phyloP scores from a whole-genome alignment of 2,113 vertebrate genomes.

The Boulengeromyrus knoepffleri region DNA sequence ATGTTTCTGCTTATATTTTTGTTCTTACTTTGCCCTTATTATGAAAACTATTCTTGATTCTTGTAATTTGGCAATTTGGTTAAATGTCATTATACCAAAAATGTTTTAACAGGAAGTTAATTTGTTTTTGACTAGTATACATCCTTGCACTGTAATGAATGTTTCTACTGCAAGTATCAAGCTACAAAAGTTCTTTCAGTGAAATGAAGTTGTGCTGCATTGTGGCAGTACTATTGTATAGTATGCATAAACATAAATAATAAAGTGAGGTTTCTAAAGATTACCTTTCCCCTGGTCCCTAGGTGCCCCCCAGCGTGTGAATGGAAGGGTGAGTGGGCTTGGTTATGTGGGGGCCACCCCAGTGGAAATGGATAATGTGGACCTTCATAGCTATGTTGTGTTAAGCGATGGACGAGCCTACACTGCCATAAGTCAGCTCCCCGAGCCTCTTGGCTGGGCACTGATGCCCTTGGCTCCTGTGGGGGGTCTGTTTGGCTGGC shows the following conservation, averaged over 20 bases:
- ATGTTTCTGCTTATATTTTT: neutral
- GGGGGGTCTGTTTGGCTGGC: conserved; percentile 86
- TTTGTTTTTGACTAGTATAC: neutral
- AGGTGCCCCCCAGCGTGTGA: conserved; percentile 88
- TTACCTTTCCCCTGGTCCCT: neutral
- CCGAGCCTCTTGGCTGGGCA: conserved; percentile 69
- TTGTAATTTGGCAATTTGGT: neutral
- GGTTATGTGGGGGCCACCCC: conserved; percentile 67
- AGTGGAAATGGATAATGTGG: conserved; percentile 59
- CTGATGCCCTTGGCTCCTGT: conserved; percentile 79
- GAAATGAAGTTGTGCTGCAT: neutral
- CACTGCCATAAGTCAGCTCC: conserved; percentile 83
- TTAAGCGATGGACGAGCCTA: conserved; percentile 86
- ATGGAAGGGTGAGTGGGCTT: conserved; percentile 82
- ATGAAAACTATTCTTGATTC: neutral
- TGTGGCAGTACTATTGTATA: neutral
- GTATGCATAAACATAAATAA: neutral
- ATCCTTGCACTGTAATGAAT: neutral
- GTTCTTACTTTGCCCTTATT: neutral
- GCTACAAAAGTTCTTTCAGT: neutral
- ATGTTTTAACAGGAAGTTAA: neutral
- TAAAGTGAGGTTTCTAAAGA: neutral
- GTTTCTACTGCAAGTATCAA: neutral
- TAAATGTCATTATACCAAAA: neutral
- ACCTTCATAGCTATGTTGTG: conserved; percentile 87